These are phyloP conservation scores for Mus pahari DNA, from an alignment of 2,113 vertebrate species.

Conservation along the genomic window DNA sequence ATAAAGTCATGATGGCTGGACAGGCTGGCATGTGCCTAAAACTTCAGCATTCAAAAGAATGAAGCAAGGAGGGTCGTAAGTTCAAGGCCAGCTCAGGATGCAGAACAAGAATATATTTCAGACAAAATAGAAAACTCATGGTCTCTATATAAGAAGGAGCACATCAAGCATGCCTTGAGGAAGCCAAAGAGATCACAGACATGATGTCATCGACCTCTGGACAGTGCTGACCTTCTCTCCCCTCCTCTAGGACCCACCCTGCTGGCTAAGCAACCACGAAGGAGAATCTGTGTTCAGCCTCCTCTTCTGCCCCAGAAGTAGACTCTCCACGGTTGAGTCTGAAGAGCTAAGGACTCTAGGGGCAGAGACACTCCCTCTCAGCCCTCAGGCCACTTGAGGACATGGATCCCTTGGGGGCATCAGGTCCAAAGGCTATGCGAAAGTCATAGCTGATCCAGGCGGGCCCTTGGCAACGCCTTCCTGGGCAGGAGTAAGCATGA, in stretches of 20 bases:
- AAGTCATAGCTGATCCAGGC: constrained; percentile 3
- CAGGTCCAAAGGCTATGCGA: neutral
- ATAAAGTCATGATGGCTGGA: neutral
- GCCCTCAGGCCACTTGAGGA: constrained; percentile 63
- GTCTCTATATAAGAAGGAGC: neutral
- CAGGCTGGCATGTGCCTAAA: neutral
- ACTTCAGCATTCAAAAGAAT: neutral
- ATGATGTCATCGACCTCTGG: neutral
- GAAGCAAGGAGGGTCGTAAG: neutral
- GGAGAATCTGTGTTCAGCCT: neutral
- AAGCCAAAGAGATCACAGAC: neutral
- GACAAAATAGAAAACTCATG: neutral
- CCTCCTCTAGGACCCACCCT: neutral
- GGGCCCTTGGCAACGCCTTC: constrained; percentile 7
- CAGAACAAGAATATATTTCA: neutral
- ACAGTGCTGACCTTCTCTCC: too few relatives aligned
- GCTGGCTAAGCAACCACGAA: neutral
- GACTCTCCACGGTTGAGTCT: neutral
- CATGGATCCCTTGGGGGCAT: neutral
- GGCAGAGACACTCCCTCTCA: neutral
- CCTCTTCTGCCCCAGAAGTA: neutral
- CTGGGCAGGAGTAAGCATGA: constrained; percentile 63
- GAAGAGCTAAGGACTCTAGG: neutral
- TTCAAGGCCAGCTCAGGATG: neutral
- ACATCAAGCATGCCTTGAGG: neutral